Base-by-base conservation (phyloP, 2,113 vertebrate genomes). In the Onychostoma macrolepis region DNA sequence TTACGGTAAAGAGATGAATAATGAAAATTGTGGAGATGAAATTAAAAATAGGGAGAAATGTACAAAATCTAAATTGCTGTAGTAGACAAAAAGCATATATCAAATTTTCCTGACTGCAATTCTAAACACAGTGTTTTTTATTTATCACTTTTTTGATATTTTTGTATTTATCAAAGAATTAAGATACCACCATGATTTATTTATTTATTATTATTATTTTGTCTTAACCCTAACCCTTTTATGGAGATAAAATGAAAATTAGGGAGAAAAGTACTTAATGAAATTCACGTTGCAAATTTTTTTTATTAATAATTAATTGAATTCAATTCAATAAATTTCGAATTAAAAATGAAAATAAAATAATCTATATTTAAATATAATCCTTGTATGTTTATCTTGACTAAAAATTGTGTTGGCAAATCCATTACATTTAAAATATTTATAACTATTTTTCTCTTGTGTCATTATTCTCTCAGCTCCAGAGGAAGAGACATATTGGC, bases 401-500 rank as follows among this genome's bases (percentile, higher is more conserved):
- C 21, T 61, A n/a, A n/a, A 56, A n/a, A 53, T 53, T n/a, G 56
- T 61, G 56, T 61, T 61, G 56, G 56, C 21, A 61, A n/a, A 61
- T 61, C 53, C 19, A 21, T 56, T 24, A 10, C 1, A 61, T 61
- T n/a, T 10, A 4, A 61, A 61, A 61, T 61, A 58, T 58, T 58
- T 36, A 24, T 80, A 63, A 28, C 26, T 36, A 36, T 24, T 63
- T 4, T 15, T 17, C 9, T 69, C 4, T 58, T 85, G 6, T 85
- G 12, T 50, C 61, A 80, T 58, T 58, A 6, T n/a, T 30, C 69
- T 65, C 69, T 53, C 92, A 99, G 98, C 94, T 99, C 88, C 98
- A 99, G 94, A 94, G 98, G 75, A 99, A 99, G 87, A 94, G 98
- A 65, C 98, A 99, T 94, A 98, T 99, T 15, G 98, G 98, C 79